These are phyloP conservation scores for Melanogrammus aeglefinus DNA, from an alignment of 2,797 vertebrate species.

Conservation along the genomic window DNA sequence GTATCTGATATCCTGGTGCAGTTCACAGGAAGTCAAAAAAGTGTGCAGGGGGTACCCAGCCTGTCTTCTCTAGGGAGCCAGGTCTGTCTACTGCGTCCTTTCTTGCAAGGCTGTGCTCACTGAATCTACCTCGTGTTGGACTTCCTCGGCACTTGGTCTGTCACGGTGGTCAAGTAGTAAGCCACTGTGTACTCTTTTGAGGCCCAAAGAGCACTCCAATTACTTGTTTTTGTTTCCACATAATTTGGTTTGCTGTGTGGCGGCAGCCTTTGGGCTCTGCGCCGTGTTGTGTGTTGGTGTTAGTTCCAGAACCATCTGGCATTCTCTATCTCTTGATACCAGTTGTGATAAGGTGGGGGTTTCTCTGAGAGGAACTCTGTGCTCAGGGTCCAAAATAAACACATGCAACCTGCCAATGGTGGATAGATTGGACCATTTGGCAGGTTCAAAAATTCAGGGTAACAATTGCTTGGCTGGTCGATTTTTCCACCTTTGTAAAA, in stretches of 20 bases:
- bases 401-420: neutral
- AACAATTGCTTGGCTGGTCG: neutral
- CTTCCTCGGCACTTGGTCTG: no score
- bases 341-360: neutral
- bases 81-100: no score
- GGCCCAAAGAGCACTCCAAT: neutral
- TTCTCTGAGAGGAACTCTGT: neutral
- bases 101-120: no score
- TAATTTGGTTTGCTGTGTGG: neutral
- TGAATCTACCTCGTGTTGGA: no score
- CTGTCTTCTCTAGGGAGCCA: no score
- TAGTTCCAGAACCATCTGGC: neutral
- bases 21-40: no score
- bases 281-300: neutral
- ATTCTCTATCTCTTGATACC: neutral
- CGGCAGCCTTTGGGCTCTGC: neutral
- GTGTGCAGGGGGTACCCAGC: no score
- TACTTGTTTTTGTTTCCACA: neutral
- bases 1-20: no score
- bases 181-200: no score
- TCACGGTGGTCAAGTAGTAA: no score
- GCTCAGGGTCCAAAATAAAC: neutral
- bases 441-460: neutral
- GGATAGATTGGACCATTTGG: neutral
- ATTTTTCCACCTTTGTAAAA: neutral